Percentiles rank a stretch among this genome's conserved stretches.
These are phyloP conservation scores for Anthopleura sola DNA, from an alignment of 64 coral and sea anemone species.

Conservation along the genomic window DNA sequence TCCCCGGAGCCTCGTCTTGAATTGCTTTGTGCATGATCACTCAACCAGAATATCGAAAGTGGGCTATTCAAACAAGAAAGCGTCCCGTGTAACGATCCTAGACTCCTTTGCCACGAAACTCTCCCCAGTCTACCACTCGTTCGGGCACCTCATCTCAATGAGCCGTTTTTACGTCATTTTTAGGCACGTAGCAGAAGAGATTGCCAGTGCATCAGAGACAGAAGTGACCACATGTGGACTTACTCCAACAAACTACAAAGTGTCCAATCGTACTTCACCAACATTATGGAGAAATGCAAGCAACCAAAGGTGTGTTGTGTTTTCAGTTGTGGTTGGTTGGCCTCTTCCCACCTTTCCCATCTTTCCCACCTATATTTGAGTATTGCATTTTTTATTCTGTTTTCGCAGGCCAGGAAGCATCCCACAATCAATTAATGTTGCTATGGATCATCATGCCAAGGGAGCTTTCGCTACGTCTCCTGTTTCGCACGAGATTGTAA, in stretches of 20 bases:
- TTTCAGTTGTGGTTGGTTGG: not conserved
- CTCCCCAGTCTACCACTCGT: too few relatives aligned
- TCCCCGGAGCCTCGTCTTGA: too few relatives aligned
- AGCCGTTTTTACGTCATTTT: not conserved
- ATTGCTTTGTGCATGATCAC: too few relatives aligned
- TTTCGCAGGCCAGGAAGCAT: constrained; percentile 29
- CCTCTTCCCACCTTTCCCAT: too few relatives aligned
- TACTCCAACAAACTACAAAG: not conserved
- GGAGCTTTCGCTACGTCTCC: constrained; percentile 69
- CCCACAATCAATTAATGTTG: constrained; percentile 8
- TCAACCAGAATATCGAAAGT: too few relatives aligned
- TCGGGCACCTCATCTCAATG: not conserved
- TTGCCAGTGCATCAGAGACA: constrained; percentile 78
- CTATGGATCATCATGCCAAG: constrained; percentile 37
- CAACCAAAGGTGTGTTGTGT: not conserved
- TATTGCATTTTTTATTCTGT: not conserved
- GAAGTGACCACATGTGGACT: constrained; percentile 56
- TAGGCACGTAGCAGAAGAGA: constrained; percentile 85
- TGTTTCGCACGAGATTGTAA: constrained; percentile 43
- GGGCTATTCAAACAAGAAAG: too few relatives aligned
- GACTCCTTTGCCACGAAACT: too few relatives aligned
- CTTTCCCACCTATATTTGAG: too few relatives aligned
- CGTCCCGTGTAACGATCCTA: too few relatives aligned
- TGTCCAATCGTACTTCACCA: not conserved
- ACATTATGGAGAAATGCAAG: not conserved